A percentile compares a stretch with the other conserved stretches of the same genome.
These are phyloP conservation scores for Drosophila lowei DNA, from an alignment of 1,140 invertebrate genomes.

Conservation along the genomic window DNA sequence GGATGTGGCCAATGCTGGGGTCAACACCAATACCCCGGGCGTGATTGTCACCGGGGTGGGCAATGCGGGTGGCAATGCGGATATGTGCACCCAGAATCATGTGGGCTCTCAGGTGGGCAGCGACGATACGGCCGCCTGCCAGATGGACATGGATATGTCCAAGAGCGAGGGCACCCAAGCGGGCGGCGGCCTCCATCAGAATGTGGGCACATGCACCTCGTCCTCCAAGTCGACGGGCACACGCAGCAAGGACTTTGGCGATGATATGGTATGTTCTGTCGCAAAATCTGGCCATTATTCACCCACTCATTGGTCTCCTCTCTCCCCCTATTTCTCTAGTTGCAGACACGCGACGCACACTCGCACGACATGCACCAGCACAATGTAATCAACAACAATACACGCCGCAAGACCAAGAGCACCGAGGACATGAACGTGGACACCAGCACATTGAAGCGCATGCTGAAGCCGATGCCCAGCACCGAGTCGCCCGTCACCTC, in stretches of 20 bases:
- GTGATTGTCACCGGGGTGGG: constrained; percentile 73
- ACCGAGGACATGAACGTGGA: constrained; percentile 95
- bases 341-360: constrained; percentile 79
- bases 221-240: constrained; percentile 85
- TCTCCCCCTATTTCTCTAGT: constrained; percentile 14
- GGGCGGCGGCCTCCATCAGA: constrained; percentile 87
- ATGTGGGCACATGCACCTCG: constrained; percentile 80
- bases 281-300: background rate
- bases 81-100: constrained; percentile 84
- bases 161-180: constrained; percentile 93
- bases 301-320: constrained; percentile 26
- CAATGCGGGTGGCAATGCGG: constrained; percentile 43
- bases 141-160: constrained; percentile 84
- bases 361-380: constrained; percentile 83
- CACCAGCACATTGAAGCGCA: constrained; percentile 94
- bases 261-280: constrained; percentile 75
- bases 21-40: constrained; percentile 81
- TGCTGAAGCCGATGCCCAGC: constrained; percentile 96
- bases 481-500: constrained; percentile 93
- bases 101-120: constrained; percentile 82
- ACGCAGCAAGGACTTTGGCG: constrained; percentile 83
- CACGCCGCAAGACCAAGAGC: constrained; percentile 92
- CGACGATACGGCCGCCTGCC: constrained; percentile 75
- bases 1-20: constrained; percentile 86
- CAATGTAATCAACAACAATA: constrained; percentile 89